Evolutionary conservation across 2,888 invertebrate species (phyloP), one percentile per base, ranked within the genome.

Genomic region (Lepidocyrtinus sp.): DNA sequence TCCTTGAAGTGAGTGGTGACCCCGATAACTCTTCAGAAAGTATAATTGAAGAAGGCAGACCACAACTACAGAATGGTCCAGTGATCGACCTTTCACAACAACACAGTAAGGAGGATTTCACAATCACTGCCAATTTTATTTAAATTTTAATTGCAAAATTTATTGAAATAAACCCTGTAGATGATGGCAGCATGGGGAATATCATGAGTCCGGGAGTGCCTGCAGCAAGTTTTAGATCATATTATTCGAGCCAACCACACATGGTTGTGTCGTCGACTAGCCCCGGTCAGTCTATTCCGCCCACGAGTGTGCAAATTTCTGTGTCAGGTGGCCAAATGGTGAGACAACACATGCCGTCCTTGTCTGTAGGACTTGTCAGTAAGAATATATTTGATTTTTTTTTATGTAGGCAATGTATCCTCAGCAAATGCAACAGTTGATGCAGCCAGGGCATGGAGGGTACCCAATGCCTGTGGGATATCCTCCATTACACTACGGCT

Each of bases 381-480:
- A 55, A 55, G 9, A 59, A n/a, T 17, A 15, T 59, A 19, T 69
- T n/a, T 27, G 3, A 15, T 17, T 65, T 19, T 65, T 27, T 61
- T 24, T 63, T 62, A 26, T 62, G 1, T 21, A 83, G 82, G 55
- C 76, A 12, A 77, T 83, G 76, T 82, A 73, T 63, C 69, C 81
- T 61, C 82, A 75, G 70, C 79, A 81, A 65, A 82, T 82, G 80
- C 83, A 80, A 70, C 82, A 72, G 63, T 50, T 84, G 63, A 82
- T 83, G 63, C 81, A 78, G 67, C 65, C 71, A n/a, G 72, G 77
- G 45, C 71, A 67, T 71, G 75, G 65, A 24, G 75, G 64, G 2
- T 75, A 74, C 59, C 75, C 75, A 19, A 75, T 81, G 71, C 73
- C 73, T 21, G 72, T 76, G 24, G 76, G 76, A 9, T 81, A 77